A percentile compares a stretch with the other conserved stretches of the same genome.
phyloP scores from a whole-genome alignment of 1,140 invertebrate genomes.

The Drosophila kurseongensis region DNA sequence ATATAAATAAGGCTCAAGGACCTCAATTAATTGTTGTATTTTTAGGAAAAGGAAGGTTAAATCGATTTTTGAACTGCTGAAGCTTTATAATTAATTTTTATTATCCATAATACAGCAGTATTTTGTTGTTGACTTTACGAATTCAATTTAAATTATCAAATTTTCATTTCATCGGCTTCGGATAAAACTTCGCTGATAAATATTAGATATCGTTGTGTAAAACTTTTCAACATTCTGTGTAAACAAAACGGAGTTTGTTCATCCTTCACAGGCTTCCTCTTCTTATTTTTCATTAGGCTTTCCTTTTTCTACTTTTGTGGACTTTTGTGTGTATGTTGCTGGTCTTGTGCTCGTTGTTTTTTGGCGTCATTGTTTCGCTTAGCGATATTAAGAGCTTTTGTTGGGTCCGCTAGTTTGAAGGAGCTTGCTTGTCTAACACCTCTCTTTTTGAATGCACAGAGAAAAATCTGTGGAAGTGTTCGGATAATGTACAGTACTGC shows the following conservation, averaged over 20 bases:
- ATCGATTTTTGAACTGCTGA: neutral
- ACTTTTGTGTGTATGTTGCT: conserved; percentile 7
- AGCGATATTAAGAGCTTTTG: conserved; percentile 43
- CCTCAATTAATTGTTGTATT: neutral
- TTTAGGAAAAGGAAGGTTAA: neutral
- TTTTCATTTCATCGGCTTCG: conserved; percentile 15
- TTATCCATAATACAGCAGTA: neutral
- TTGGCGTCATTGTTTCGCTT: conserved; percentile 41
- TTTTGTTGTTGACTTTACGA: neutral
- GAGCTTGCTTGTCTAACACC: conserved; percentile 14
- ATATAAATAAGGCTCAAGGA: neutral
- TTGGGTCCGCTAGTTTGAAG: conserved; percentile 26
- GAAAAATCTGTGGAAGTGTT: neutral
- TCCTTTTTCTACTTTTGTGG: conserved; percentile 17
- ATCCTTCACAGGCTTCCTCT: conserved; percentile 9
- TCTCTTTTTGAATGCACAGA: neutral
- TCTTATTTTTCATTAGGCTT: conserved; percentile 28
- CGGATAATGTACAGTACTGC: no score
- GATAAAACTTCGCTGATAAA: conserved; percentile 22
- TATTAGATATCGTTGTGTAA: conserved; percentile 28
- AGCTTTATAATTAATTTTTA: neutral
- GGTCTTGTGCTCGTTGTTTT: conserved; percentile 20
- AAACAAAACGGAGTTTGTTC: conserved; percentile 34
- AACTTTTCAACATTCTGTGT: conserved; percentile 21
- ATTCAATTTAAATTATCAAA: conserved; percentile 3